Evolutionary conservation across 2,888 invertebrate species (phyloP), one percentile per base, ranked within the genome.

Genomic region (Sphaerophoria taeniata): DNA sequence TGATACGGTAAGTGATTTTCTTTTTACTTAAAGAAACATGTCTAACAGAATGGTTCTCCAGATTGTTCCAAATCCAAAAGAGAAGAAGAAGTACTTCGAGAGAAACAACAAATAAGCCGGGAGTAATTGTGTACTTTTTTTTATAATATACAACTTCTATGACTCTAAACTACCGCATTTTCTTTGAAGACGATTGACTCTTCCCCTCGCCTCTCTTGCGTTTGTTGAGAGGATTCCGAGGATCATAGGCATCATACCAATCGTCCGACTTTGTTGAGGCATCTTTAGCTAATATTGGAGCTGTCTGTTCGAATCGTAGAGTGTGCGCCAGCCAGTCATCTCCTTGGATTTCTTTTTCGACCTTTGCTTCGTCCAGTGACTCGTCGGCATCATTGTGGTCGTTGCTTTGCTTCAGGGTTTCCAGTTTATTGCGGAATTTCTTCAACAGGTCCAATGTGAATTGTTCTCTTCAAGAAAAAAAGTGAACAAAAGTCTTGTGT

Each of bases 211-310:
- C 98, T 71, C 99, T 94, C 90, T 98, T 95, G 65, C 99, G 93
- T 93, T 98, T 97, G 89, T 98, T 99, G 4, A 99, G 92, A 0
- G 98, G 97, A 93, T 99, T 99, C 87, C 99, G 93, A 0, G 99
- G 99, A 92, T 99, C 99, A 89, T 96, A 96, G 36, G 98, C 97
- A 90, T 98, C 98, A 90, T 98, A 99, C 97, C 99, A 98, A 89
- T 99, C 99, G 88, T 97, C 97, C 60, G 96, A 95, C 90, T 97
- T 97, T 0, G 96, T 96, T 71, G 97, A 99, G 0, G 98, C 98
- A 92, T 99, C 98, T 89, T 97, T 97, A 0, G 98, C 98, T 39
- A 98, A 90, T 2, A 96, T 95, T 0, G 91, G 90, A 0, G 95
- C 94, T 0, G 93, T 93, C 84, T 95, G 94, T 6, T 95, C 95